These are phyloP conservation scores for Oreocharis arfaki DNA, from an alignment of 2,113 vertebrate genomes.

Conservation along the genomic window DNA sequence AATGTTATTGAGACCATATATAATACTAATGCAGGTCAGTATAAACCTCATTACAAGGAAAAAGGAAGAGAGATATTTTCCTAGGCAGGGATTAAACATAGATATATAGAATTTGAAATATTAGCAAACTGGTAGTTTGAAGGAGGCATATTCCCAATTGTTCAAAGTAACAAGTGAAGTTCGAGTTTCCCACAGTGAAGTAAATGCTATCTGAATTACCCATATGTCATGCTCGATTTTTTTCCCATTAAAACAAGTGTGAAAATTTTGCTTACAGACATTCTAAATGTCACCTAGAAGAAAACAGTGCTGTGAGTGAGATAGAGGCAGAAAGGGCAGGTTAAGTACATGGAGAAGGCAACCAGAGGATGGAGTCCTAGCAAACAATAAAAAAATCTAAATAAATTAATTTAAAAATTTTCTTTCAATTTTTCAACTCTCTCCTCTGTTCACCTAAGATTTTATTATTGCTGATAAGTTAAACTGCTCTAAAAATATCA, in stretches of 20 bases:
- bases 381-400: neutral
- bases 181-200: slow-evolving; percentile 11
- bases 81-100: neutral
- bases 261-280: neutral
- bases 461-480: neutral
- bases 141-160: neutral
- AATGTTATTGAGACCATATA: neutral
- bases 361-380: neutral
- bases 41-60: neutral
- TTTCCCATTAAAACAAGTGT: slow-evolving; percentile 3
- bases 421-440: neutral
- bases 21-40: neutral
- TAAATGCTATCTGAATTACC: slow-evolving; percentile 11
- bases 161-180: neutral
- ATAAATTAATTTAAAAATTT: neutral
- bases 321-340: neutral
- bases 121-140: neutral
- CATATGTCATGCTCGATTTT: neutral
- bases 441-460: neutral
- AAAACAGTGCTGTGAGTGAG: neutral
- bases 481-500: neutral
- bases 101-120: neutral
- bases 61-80: neutral
- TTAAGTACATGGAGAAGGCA: neutral
- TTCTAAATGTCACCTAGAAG: slow-evolving; percentile 41